These are phyloP conservation scores for Gymnothorax reevesii DNA, from an alignment of 2,797 vertebrate species.

Conservation along the genomic window DNA sequence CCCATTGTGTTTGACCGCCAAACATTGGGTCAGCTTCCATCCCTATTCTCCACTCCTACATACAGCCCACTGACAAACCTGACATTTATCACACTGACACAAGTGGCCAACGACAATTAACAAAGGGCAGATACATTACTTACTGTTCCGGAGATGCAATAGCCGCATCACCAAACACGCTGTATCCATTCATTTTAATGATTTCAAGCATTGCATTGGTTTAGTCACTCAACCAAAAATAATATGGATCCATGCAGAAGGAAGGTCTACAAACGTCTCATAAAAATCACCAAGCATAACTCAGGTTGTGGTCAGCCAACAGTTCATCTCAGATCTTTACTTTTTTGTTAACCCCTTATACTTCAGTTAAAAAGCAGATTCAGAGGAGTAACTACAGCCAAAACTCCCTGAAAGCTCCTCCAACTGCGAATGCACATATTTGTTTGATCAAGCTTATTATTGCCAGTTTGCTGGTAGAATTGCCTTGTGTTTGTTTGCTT, in stretches of 20 bases:
- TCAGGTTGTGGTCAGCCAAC: background rate
- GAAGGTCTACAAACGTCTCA: background rate
- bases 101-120: slow-evolving; percentile 59
- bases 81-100: slow-evolving; percentile 66
- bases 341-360: background rate
- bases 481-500: background rate
- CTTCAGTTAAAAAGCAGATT: background rate
- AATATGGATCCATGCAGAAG: background rate
- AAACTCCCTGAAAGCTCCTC: background rate
- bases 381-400: background rate
- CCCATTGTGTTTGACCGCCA: background rate
- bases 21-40: background rate
- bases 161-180: background rate
- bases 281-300: background rate
- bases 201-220: slow-evolving; percentile 5
- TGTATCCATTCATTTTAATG: background rate
- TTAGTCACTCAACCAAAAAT: background rate
- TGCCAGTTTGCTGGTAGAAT: slow-evolving; percentile 6
- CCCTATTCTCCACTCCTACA: background rate
- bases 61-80: slow-evolving; percentile 45
- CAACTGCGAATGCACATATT: background rate
- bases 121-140: slow-evolving; percentile 53
- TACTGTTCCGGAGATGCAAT: background rate
- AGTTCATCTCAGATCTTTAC: background rate
- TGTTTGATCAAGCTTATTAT: slow-evolving; percentile 10